phyloP scores from a whole-genome alignment of 2,888 invertebrate genomes.

The Nymphalis urticae region DNA sequence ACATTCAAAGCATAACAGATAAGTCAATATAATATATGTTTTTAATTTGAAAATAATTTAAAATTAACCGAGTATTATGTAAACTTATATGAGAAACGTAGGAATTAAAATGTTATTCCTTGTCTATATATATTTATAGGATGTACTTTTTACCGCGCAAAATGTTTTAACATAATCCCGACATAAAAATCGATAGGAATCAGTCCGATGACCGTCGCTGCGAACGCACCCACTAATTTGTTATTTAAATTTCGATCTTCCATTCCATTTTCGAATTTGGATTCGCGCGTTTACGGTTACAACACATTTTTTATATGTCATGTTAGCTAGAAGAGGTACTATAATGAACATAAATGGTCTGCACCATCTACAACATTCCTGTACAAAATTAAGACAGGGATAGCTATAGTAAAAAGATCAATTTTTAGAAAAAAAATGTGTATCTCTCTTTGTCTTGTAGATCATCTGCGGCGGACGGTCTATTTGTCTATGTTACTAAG shows the following conservation, averaged over 20 bases:
- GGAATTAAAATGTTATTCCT: not conserved
- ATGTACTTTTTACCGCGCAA: not conserved
- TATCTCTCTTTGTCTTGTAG: not conserved
- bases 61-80: not conserved
- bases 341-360: not conserved
- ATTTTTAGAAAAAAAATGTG: not conserved
- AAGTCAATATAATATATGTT: too few relatives aligned
- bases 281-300: constrained; percentile 52
- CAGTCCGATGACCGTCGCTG: constrained; percentile 61
- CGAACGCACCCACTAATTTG: constrained; percentile 72
- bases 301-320: constrained; percentile 18
- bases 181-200: constrained; percentile 66
- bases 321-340: not conserved
- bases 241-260: constrained; percentile 71
- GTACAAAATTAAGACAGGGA: not conserved
- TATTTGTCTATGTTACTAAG: constrained; percentile 27
- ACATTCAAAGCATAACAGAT: too few relatives aligned
- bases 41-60: too few relatives aligned
- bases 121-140: not conserved
- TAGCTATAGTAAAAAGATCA: not conserved
- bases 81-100: not conserved
- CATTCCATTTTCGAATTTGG: constrained; percentile 70
- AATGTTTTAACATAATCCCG: constrained; percentile 36
- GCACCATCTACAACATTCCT: not conserved
- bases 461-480: not conserved